A percentile compares a stretch with the other conserved stretches of the same genome.
phyloP scores from a whole-genome alignment of 2,888 invertebrate species.

The Merodon equestris region DNA sequence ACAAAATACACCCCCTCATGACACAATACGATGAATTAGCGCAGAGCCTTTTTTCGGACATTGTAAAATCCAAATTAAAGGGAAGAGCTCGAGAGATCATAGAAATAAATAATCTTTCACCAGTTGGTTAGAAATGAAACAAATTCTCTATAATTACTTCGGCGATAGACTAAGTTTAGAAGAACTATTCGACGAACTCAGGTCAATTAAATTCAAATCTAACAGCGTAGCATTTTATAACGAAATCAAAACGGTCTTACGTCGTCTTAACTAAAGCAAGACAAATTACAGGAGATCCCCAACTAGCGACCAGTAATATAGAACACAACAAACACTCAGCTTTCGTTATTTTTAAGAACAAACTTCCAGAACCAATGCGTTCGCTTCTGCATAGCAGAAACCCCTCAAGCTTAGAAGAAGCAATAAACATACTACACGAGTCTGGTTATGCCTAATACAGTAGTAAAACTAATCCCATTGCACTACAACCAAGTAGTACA shows the following conservation, averaged over 20 bases:
- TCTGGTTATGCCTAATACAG: slow-evolving; percentile 1
- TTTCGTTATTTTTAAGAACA: slow-evolving; percentile 18
- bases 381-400: too few relatives aligned
- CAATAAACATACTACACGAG: slow-evolving; percentile 7
- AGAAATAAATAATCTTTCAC: slow-evolving; percentile 13
- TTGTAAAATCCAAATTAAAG: slow-evolving; percentile 12
- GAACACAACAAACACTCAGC: slow-evolving; percentile 15
- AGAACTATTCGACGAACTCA: slow-evolving; percentile 39
- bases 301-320: too few relatives aligned
- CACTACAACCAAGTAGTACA: too few relatives aligned
- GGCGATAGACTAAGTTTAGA: slow-evolving; percentile 38
- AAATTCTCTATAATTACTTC: slow-evolving; percentile 32
- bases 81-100: neutral
- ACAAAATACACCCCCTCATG: slow-evolving; percentile 8
- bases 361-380: slow-evolving; percentile 1
- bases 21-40: slow-evolving; percentile 9
- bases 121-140: slow-evolving; percentile 22
- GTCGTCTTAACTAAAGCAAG: slow-evolving; percentile 25
- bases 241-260: slow-evolving; percentile 21
- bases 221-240: slow-evolving; percentile 38
- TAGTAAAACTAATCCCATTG: too few relatives aligned
- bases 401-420: slow-evolving; percentile 2
- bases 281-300: neutral
- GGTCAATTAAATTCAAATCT: slow-evolving; percentile 20
- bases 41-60: slow-evolving; percentile 25